Evolutionary conservation across 2,797 vertebrate genomes (phyloP), one percentile per base, ranked within the genome.

Genomic region (Xiphophorus birchmanni): DNA sequence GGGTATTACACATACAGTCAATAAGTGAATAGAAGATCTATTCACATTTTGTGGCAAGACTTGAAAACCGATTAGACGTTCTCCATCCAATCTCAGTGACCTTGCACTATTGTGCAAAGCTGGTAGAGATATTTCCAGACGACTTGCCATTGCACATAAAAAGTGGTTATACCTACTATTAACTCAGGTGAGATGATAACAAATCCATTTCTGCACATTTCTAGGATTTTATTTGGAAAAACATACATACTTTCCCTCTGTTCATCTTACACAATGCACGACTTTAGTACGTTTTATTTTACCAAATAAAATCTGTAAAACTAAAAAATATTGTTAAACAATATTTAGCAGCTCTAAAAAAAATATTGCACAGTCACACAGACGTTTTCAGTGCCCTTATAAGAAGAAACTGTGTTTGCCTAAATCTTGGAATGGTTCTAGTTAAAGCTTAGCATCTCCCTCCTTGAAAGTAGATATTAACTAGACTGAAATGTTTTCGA

Each of bases 391-490:
- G 35, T 42, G 74, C 73, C 1, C 35, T 74, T 69, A 35, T 26
- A 82, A 74, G 58, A 69, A 83, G 86, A 44, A 82, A 76, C 82
- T 88, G 79, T 35, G 40, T 69, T 77, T 42, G 15, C 47, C 75
- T 84, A 82, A 86, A 90, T 87, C 91, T 83, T 65, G 58, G 26
- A 86, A 50, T 52, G 65, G 73, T 87, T 90, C 84, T 86, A 67
- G 77, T 73, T 78, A 76, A 78, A 85, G 67, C 75, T 78, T 74
- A 76, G 76, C 1, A 4, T 77, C 81, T 71, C 52, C 76, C 73
- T 58, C 23, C 82, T 84, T 78, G 79, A 72, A 80, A 85, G 82
- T 83, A 69, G 77, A 82, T 76, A 82, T 90, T 84, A 89, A 82
- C 84, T 74, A 44, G 37, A 83, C 84, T 86, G 87, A 81, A 65